Percentiles rank a stretch among this genome's conserved stretches.
phyloP scores from a whole-genome alignment of 2,888 invertebrate species.

The Coremacera marginata region DNA sequence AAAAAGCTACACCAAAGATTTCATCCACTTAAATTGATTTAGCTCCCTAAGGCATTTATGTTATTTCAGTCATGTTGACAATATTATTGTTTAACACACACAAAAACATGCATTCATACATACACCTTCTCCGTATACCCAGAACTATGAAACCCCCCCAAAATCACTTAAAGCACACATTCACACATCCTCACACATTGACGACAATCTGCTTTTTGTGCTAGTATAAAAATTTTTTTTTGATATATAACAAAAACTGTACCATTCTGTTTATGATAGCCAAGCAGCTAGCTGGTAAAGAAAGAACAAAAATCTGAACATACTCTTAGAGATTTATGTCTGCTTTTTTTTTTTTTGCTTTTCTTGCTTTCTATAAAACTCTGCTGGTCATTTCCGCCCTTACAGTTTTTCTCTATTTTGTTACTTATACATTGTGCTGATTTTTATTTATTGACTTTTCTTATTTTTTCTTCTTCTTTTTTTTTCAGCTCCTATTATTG shows the following conservation, averaged over 20 bases:
- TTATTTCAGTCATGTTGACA: slow-evolving; percentile 3
- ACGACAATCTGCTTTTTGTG: background rate
- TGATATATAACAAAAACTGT: too few relatives aligned
- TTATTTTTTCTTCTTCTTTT: background rate
- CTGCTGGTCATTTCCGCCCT: background rate
- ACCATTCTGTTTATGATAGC: background rate
- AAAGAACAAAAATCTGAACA: background rate
- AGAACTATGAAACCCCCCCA: background rate
- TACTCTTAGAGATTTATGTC: background rate
- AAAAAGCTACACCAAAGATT: background rate
- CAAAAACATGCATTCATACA: background rate
- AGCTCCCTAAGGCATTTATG: slow-evolving; percentile 11
- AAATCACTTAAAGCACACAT: background rate
- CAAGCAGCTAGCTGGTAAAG: background rate
- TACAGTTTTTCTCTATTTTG: background rate
- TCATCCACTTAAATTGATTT: slow-evolving; percentile 22
- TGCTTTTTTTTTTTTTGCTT: background rate
- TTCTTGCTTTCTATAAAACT: background rate
- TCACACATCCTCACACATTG: background rate
- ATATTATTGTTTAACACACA: background rate
- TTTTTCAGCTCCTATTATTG: slow-evolving; percentile 80
- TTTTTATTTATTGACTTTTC: background rate
- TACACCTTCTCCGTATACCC: background rate
- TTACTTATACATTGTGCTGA: background rate
- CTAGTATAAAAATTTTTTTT: too few relatives aligned